Evolutionary conservation across 2,888 invertebrate genomes (phyloP), one percentile per base, ranked within the genome.

Genomic region (Nephrotoma flavescens): DNA sequence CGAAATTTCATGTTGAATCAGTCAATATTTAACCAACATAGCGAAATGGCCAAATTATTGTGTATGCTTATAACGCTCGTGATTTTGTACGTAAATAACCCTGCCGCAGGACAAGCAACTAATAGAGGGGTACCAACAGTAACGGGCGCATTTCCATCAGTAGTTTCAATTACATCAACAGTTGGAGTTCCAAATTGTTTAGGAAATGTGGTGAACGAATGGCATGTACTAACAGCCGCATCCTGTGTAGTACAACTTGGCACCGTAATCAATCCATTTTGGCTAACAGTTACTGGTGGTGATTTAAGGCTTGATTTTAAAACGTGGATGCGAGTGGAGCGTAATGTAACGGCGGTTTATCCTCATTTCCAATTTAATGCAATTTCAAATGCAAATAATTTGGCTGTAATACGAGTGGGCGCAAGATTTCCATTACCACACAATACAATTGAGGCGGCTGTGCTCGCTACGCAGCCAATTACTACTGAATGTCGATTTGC

Each of bases 331-430:
- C 86, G 87, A 15, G 71, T 86, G 15, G 83, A 86, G 47, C 83
- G 88, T 41, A 87, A 87, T 31, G 87, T 87, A 1, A 86, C 87
- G 1, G 83, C 87, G 12, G 85, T 87, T 41, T 88, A 86, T 86
- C 47, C 86, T 0, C 87, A 88, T 86, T 83, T 83, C 15, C 31
- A 42, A 9, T 87, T 42, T 44, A 87, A 87, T 85, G 86, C 87
- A 19, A n/a, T 85, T 6, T 87, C 88, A 9, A 57, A 84, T 9
- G 57, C 47, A 6, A 86, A 87, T 71, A 86, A 87, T 83, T 71
- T 87, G 9, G 87, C 85, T n/a, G 86, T 87, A 11, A 9, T 87
- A 2, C 42, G 87, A 11, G 86, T 86, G 5, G 87, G 86, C 11
- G 57, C 9, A 19, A 15, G 45, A 2, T 87, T 87, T 44, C 86